Evolutionary conservation across 2,113 vertebrate species (phyloP), one percentile per base, ranked within the genome.

Genomic region (Sprattus sprattus): DNA sequence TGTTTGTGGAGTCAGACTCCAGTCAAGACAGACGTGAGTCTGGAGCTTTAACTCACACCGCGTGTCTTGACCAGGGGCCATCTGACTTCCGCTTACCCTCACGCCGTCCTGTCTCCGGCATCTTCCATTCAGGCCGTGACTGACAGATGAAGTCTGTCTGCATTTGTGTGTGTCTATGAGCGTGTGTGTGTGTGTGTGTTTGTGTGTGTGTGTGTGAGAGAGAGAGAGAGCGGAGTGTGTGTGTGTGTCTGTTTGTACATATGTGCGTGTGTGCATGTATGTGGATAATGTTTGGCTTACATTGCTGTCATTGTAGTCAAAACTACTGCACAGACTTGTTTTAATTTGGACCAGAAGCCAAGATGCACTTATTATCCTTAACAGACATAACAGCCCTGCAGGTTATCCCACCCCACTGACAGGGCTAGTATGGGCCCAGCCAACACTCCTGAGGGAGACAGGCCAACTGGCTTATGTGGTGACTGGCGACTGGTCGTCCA

Each of bases 121-220:
- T n/a, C 57, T 67, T 67, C 64, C 64, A 67, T 67, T 67, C 28
- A 78, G 71, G 1, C 71, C 15, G 71, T 78, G 71, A 78, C 71
- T 78, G 71, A 39, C 71, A 78, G 71, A 78, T 78, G 71, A 39
- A 20, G 71, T 78, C 71, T 78, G 71, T 78, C 71, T 78, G 71
- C 32, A 78, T 28, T 78, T 39, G 64, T 25, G 64, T 67, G 64
- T 67, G 64, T 28, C 0, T 28, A n/a, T 28, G 25, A 44, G 28
- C 16, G 28, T 78, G 71, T 78, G 71, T 78, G 11, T 32, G 11
- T 44, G 71, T 78, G 8, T 75, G 71, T 71, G 64, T 71, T 6
- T 71, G n/a, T 28, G n/a, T 71, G 22, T 67, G 22, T 25, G 22
- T 28, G 64, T 67, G 39, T 39, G 39, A 1, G 39, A 39, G 39